Base-by-base conservation (phyloP, 1,140 invertebrate species). In the Carcinoscorpius rotundicauda region DNA sequence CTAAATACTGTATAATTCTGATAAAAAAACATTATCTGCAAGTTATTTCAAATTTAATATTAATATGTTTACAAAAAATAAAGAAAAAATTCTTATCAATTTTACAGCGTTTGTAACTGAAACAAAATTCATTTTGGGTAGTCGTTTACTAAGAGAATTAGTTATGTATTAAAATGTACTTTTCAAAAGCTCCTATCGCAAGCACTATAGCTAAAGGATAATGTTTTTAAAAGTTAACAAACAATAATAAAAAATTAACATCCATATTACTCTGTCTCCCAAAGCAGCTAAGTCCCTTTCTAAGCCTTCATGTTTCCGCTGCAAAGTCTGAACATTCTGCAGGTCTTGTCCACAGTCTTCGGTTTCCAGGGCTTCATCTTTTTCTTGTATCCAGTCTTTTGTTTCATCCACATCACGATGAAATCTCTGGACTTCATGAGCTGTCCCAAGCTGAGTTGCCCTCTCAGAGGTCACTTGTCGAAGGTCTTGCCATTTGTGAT, bases 351-450 rank as follows among this genome's bases (percentile, higher is more conserved):
- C 96, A 49, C 95, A 84, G 77, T 98, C 97, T 72, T 97, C 91
- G 73, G 92, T 94, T 74, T 96, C 92, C 56, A 99, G 79, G 3
- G 94, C 93, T 71, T 93, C 90, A 67, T 98, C 95, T 79, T 99
- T 99, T 78, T 99, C 97, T 52, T 89, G 85, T 75, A 98, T 98
- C 96, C 96, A 98, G 80, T 98, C 96, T 76, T 95, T 96, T 4
- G 96, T 98, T 77, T 98, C 96, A 76, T 98, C 95, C 60, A 97
- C 93, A 78, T 99, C 97, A 61, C 94, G 85, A 79, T 98, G 95
- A 85, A 98, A 99, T 60, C 95, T 84, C 79, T 99, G 97, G 10
- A 99, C 97, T 78, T 99, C 96, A 78, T 99, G 95, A 48, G 95
- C 94, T 10, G 91, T 95, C 49, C 93, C 95, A 57, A 99, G 80